Evolutionary conservation across 2,113 vertebrate genomes (phyloP).

Genomic region (Saccopteryx bilineata): DNA sequence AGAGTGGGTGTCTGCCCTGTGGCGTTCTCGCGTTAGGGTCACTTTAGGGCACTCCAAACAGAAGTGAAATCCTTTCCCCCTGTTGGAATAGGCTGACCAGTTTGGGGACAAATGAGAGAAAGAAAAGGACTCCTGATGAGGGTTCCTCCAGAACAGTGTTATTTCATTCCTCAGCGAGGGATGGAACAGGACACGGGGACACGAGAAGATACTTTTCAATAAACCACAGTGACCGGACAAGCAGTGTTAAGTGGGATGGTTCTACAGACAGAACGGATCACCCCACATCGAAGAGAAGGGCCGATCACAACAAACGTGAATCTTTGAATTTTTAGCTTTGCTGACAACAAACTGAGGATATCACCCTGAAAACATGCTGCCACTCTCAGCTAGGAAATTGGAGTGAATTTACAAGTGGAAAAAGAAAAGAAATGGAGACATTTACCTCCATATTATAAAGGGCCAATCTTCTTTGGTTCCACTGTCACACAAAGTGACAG

Average conservation of each 20-base stretch:
- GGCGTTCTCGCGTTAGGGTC: not conserved
- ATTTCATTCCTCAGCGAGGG: not conserved
- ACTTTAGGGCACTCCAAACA: not conserved
- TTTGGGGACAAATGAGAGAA: not conserved
- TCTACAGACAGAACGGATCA: not conserved
- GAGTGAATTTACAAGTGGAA: not conserved
- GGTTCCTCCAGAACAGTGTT: not conserved
- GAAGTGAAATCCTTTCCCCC: not conserved
- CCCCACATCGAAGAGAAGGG: not conserved
- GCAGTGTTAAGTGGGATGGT: not conserved
- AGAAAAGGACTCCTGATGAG: not conserved
- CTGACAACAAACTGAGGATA: not conserved
- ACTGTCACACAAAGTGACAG: not conserved
- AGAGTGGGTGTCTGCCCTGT: not conserved
- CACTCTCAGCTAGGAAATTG: not conserved
- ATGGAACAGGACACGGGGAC: not conserved
- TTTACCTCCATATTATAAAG: not conserved
- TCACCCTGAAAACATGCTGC: not conserved
- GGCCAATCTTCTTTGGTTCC: not conserved
- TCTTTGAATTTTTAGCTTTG: not conserved
- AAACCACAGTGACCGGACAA: not conserved
- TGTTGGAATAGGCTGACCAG: not conserved
- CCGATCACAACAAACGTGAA: not conserved
- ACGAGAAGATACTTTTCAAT: not conserved
- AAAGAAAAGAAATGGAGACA: not conserved